Base-by-base conservation (phyloP, 2,113 vertebrate genomes). In the Pungitius pungitius region DNA sequence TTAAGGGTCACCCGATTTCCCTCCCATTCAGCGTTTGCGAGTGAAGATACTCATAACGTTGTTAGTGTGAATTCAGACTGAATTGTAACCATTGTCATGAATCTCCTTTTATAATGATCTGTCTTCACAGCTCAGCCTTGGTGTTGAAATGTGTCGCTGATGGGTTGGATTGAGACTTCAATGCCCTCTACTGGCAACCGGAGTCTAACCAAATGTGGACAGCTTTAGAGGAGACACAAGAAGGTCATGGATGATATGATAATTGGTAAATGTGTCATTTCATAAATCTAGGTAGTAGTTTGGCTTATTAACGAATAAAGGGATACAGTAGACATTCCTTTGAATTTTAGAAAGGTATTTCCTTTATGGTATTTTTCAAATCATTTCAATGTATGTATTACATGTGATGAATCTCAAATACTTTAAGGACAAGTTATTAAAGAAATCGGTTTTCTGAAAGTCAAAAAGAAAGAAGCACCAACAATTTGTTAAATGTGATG, bases 181-280 rank as follows among this genome's bases (percentile, higher is more conserved):
- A 71, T 90, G 86, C 92, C 84, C 87, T 76, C 92, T 92, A 55
- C 63, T 87, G 92, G 83, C 33, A 68, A 75, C 39, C 9, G 6
- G 12, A 54, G n/a, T 42, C 2, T 68, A 67, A 40, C 33, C 6
- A 58, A 20, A n/a, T 3, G 9, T 14, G 26, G n/a, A 61, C 39
- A 63, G 8, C 3, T 6, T 57, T 10, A 54, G 6, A 35, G n/a
- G 52, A 55, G 51, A n/a, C 12, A 35, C 12, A 8, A 47, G 7
- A 42, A 37, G 22, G 58, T 45, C 37, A 15, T 35, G 2, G 24
- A 45, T 6, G 6, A 72, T 30, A 52, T 22, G 54, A 54, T 54
- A 17, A 40, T 39, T 18, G 9, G 3, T 43, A 22, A 59, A 8
- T 18, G 40, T 3, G 43, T 6, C 33, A 42, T 22, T 13, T 35